Base-by-base conservation (phyloP, 2,113 vertebrate genomes). In the Eulemur rufifrons region DNA sequence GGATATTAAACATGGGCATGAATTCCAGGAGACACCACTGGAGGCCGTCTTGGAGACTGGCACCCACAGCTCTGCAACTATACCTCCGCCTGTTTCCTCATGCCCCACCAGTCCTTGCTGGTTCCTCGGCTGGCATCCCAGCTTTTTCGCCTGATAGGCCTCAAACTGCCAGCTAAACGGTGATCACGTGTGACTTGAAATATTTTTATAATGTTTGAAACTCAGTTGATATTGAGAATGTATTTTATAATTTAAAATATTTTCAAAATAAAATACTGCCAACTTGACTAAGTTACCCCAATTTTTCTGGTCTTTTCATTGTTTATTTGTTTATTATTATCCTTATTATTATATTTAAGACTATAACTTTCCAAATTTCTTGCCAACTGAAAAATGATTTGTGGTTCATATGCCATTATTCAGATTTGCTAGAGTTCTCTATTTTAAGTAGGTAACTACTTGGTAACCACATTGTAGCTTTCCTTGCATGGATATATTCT, bases 321-420 rank as follows among this genome's bases (percentile, higher is more conserved):
- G 17, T 73, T 88, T 77, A 1, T 73, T 94, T 85, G 2, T 74
- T 73, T 61, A 32, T 32, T 59, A 1, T 84, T 78, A 69, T 89
- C 10, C 54, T 17, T n/a, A 91, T 89, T 13, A 54, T 23, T 32
- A 91, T 87, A 68, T 54, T 61, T 45, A 76, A 94, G 68, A n/a
- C 34, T 63, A 34, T 47, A 87, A 83, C 54, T 91, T 87, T 86
- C 86, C 56, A 34, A 11, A 83, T 39, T 94, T 86, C 56, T 96
- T 96, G 68, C 18, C 52, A 92, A 21, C 18, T 68, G 27, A 91
- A 63, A 63, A 91, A 82, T 50, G 5, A 74, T 59, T 68, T 74
- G 32, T 34, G 17, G 14, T 74, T 64, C 34, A 63, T 47, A 63
- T 54, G 42, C 61, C n/a, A 83, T 80, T 91, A 87, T 87, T 69